These are phyloP conservation scores for Pollachius pollachius DNA, from an alignment of 2,113 vertebrate genomes.

Conservation along the genomic window DNA sequence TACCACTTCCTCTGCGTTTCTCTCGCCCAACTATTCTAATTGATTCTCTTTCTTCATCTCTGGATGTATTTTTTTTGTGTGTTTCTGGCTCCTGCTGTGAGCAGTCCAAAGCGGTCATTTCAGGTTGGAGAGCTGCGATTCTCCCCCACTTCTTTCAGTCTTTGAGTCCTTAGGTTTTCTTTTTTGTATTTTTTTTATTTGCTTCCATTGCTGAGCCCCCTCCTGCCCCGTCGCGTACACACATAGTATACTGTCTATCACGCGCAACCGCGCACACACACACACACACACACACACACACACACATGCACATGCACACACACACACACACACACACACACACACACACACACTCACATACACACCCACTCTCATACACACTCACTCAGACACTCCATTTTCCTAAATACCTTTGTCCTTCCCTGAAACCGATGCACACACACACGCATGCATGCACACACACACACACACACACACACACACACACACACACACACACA, in stretches of 20 bases:
- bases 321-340: background rate
- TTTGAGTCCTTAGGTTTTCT: slow-evolving; percentile 21
- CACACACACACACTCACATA: slow-evolving; percentile 20
- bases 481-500: background rate
- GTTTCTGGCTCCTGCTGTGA: slow-evolving; percentile 63
- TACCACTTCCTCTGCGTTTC: background rate
- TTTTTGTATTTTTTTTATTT: slow-evolving; percentile 15
- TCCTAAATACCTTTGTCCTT: slow-evolving; percentile 54
- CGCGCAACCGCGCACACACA: slow-evolving; percentile 21
- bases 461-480: slow-evolving; percentile 9
- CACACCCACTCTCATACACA: slow-evolving; percentile 9
- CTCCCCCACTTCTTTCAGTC: slow-evolving; percentile 34
- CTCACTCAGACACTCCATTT: slow-evolving; percentile 22
- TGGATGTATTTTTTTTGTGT: slow-evolving; percentile 11
- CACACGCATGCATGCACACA: slow-evolving; percentile 23
- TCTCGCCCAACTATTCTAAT: slow-evolving; percentile 57
- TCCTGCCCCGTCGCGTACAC: background rate
- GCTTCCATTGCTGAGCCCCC: slow-evolving; percentile 41
- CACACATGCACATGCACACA: slow-evolving; percentile 16
- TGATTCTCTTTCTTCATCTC: slow-evolving; percentile 58
- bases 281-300: slow-evolving; percentile 30
- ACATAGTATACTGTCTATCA: background rate
- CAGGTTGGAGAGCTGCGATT: slow-evolving; percentile 59
- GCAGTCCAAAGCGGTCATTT: slow-evolving; percentile 66
- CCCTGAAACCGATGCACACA: slow-evolving; percentile 43